Conservation (phyloP, 2,113 vertebrate species). For the Passer montanus region DNA sequence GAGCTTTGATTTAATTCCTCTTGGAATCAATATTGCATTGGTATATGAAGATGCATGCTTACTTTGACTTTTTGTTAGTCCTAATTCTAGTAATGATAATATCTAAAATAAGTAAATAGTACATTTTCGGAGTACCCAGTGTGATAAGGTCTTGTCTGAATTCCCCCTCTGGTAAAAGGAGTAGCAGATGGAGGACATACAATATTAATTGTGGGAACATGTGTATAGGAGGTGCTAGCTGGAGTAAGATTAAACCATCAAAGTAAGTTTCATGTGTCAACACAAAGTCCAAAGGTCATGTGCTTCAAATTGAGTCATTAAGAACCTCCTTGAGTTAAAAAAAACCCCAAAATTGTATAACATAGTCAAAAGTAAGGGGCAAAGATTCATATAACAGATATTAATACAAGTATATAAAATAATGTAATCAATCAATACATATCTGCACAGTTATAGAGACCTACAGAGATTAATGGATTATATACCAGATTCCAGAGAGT, state of each 20-base stretch:
- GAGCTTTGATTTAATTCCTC: constrained; percentile 35
- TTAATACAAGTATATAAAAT: neutral
- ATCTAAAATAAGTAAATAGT: neutral
- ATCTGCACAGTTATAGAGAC: neutral
- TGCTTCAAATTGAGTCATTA: neutral
- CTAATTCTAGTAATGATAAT: neutral
- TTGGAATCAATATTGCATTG: constrained; percentile 28
- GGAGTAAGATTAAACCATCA: neutral
- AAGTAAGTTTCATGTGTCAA: neutral
- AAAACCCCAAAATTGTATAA: neutral
- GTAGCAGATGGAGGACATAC: neutral
- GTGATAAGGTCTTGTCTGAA: neutral
- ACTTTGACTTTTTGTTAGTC: constrained; percentile 2
- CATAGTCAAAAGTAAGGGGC: neutral
- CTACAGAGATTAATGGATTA: neutral
- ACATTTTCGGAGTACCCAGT: neutral
- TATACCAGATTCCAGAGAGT: neutral
- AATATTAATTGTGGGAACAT: neutral
- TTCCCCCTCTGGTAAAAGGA: neutral
- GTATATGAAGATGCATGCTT: neutral
- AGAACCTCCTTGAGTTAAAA: neutral
- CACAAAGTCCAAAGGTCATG: neutral
- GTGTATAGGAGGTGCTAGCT: neutral
- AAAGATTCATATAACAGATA: neutral
- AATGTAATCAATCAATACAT: neutral